phyloP scores from a whole-genome alignment of 2,888 invertebrate genomes.

The Epistrophe grossulariae region DNA sequence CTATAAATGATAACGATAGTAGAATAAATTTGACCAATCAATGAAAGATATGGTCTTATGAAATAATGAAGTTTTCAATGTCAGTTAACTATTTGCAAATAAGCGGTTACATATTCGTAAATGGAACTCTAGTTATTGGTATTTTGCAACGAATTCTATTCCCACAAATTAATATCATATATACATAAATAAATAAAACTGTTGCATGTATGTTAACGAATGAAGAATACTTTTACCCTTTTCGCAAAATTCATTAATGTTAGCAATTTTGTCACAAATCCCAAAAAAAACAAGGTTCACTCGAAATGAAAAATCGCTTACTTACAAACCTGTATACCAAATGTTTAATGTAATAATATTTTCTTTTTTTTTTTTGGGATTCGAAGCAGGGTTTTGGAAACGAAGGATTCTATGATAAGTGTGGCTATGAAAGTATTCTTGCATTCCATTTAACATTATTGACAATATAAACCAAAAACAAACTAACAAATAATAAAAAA shows the following conservation, averaged over 20 bases:
- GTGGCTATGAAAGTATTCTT: neutral
- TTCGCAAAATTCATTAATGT: neutral
- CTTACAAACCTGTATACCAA: neutral
- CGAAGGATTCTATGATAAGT: neutral
- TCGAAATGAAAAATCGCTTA: neutral
- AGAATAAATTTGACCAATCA: conserved; percentile 40
- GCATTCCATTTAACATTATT: conserved; percentile 12
- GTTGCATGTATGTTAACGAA: conserved; percentile 19
- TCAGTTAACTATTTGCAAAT: conserved; percentile 23
- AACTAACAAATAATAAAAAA: neutral
- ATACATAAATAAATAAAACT: neutral
- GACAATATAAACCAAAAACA: conserved; percentile 25
- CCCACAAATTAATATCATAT: conserved; percentile 27
- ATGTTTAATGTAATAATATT: neutral
- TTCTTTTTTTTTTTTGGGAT: neutral
- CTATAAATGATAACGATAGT: neutral
- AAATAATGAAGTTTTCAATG: conserved; percentile 9
- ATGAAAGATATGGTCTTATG: conserved; percentile 22
- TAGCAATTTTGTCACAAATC: neutral
- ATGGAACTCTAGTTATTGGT: conserved; percentile 38
- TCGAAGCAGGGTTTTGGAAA: neutral
- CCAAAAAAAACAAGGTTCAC: neutral
- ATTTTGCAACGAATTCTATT: conserved; percentile 50
- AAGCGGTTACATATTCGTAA: conserved; percentile 13
- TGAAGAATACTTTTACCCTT: neutral